phyloP scores from a whole-genome alignment of 2,888 invertebrate species.

The Drosophila pseudotalamancana region DNA sequence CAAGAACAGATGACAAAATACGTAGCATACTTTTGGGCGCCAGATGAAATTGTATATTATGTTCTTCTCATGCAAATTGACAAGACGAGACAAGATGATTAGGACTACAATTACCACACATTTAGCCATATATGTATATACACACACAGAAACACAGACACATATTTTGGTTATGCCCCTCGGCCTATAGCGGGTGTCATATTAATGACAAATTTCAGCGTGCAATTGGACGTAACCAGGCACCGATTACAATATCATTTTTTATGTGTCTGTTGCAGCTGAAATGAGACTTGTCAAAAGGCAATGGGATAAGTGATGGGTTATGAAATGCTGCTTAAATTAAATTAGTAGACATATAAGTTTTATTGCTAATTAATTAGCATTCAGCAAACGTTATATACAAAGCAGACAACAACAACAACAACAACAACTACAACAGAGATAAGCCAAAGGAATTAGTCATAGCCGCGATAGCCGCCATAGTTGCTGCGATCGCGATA shows the following conservation, averaged over 20 bases:
- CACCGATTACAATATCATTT: conserved; percentile 6
- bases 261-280: conserved; percentile 11
- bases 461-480: conserved; percentile 71
- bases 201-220: conserved; percentile 58
- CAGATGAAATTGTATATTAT: conserved; percentile 1
- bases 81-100: conserved; percentile 39
- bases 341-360: conserved; percentile 36
- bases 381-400: conserved; percentile 36
- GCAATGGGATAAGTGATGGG: conserved; percentile 11
- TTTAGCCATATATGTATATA: conserved; percentile 1
- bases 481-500: conserved; percentile 47
- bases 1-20: neutral
- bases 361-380: conserved; percentile 47
- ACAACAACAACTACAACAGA: conserved; percentile 19
- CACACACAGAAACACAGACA: conserved; percentile 7
- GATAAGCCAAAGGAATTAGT: conserved; percentile 45
- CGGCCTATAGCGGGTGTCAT: conserved; percentile 41
- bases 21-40: conserved; percentile 51
- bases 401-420: conserved; percentile 36
- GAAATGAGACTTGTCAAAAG: conserved; percentile 36
- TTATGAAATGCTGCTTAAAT: conserved; percentile 36
- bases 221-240: conserved; percentile 68
- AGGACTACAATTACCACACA: conserved; percentile 47
- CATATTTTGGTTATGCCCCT: conserved; percentile 26
- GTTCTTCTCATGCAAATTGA: conserved; percentile 25